Conservation (phyloP, 2,113 vertebrate genomes). For the Ptyas mucosa region DNA sequence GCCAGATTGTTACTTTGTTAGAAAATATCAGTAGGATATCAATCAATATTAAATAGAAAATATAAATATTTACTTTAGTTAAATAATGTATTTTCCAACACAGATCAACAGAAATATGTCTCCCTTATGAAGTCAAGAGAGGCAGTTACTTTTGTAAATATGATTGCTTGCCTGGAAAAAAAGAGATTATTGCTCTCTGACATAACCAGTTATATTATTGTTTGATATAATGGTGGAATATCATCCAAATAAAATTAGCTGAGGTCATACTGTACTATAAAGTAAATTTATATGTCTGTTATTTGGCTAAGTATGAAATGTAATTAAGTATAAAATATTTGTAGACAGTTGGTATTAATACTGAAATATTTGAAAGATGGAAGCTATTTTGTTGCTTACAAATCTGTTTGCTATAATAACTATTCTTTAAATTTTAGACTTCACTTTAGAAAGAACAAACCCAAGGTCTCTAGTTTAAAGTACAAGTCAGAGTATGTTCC, state of each 20-base stretch:
- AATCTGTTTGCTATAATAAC: slow-evolving; percentile 1
- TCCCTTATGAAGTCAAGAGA: neutral
- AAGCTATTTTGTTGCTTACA: slow-evolving; percentile 21
- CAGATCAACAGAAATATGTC: neutral
- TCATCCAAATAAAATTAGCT: slow-evolving; percentile 21
- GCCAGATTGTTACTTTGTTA: neutral
- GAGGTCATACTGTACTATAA: neutral
- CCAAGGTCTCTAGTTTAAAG: slow-evolving; percentile 23
- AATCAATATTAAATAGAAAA: neutral
- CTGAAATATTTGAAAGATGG: slow-evolving; percentile 11
- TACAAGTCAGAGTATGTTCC: slow-evolving; percentile 27
- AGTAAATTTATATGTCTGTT: neutral
- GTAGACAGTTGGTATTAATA: slow-evolving; percentile 28
- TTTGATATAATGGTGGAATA: slow-evolving; percentile 23
- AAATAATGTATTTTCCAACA: slow-evolving; percentile 2
- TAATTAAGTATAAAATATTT: neutral
- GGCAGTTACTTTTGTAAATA: neutral
- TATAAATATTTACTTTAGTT: slow-evolving; percentile 2
- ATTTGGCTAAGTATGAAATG: slow-evolving; percentile 9
- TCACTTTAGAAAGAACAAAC: slow-evolving; percentile 19
- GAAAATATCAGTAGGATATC: neutral
- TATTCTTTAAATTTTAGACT: slow-evolving; percentile 34
- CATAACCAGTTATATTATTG: slow-evolving; percentile 12
- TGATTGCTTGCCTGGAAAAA: slow-evolving; percentile 14
- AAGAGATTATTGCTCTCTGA: slow-evolving; percentile 12